These are phyloP conservation scores for Tokudaia tokunoshimensis DNA, from an alignment of 2,797 vertebrate genomes.

Conservation along the genomic window DNA sequence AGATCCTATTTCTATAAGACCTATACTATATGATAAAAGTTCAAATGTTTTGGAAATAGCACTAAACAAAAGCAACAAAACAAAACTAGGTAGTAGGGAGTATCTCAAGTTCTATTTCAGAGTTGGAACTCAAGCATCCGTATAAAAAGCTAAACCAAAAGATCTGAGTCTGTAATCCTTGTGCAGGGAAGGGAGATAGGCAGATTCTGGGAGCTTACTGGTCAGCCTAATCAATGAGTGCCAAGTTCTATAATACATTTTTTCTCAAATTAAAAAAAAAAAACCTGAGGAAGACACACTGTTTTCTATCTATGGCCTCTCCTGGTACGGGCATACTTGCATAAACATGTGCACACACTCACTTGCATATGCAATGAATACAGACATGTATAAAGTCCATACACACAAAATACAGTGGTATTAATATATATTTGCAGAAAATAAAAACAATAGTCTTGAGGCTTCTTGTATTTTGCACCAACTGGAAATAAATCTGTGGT, in stretches of 20 bases:
- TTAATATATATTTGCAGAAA: neutral
- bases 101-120: neutral
- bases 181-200: no score
- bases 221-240: neutral
- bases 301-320: neutral
- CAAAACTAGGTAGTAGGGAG: neutral
- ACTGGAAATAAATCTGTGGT: neutral
- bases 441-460: neutral
- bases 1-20: neutral
- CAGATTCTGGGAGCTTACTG: neutral
- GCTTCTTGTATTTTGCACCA: neutral
- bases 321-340: neutral
- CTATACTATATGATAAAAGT: neutral
- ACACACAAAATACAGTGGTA: neutral
- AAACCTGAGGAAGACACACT: neutral
- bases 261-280: neutral
- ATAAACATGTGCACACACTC: neutral
- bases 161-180: neutral
- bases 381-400: neutral
- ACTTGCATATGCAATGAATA: neutral
- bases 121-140: neutral
- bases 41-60: neutral
- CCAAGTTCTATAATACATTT: neutral
- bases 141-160: neutral
- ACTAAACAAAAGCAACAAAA: neutral